Percentiles rank a stretch among this genome's conserved stretches.
Conservation (phyloP, 2,113 vertebrate species). For the Myotis brandtii region DNA sequence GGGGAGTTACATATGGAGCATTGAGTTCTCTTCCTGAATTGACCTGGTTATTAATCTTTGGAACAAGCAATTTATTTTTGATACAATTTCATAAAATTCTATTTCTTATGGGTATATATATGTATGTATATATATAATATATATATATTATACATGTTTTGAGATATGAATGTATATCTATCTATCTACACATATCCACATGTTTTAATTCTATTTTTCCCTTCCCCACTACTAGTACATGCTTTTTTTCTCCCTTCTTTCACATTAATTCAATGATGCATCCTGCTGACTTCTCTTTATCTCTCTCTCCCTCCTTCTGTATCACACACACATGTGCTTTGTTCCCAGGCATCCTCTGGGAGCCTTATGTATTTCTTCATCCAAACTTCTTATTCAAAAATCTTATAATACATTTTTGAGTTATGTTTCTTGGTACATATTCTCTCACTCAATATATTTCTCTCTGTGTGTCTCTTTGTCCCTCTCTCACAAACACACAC, state of each 20-base stretch:
- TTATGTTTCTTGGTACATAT: background rate
- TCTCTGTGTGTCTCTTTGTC: background rate
- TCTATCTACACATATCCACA: background rate
- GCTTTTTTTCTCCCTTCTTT: background rate
- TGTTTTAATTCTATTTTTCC: conserved; percentile 14
- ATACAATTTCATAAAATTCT: conserved; percentile 2
- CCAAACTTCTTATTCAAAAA: background rate
- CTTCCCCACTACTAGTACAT: background rate
- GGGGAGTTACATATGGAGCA: background rate
- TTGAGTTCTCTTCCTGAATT: background rate
- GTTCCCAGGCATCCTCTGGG: background rate
- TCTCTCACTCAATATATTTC: background rate
- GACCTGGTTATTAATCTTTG: conserved; percentile 21
- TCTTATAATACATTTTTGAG: background rate
- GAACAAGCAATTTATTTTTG: conserved; percentile 37
- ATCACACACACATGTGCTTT: background rate
- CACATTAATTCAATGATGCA: background rate
- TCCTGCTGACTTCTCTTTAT: background rate
- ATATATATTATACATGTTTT: no score
- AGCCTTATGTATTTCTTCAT: background rate
- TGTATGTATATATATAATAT: no score
- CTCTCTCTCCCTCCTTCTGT: background rate
- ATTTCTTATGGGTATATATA: background rate
- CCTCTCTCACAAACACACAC: background rate
- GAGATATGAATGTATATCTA: background rate